Conservation (phyloP, 2,888 invertebrate species). For the Alloscopus bannaensis region DNA sequence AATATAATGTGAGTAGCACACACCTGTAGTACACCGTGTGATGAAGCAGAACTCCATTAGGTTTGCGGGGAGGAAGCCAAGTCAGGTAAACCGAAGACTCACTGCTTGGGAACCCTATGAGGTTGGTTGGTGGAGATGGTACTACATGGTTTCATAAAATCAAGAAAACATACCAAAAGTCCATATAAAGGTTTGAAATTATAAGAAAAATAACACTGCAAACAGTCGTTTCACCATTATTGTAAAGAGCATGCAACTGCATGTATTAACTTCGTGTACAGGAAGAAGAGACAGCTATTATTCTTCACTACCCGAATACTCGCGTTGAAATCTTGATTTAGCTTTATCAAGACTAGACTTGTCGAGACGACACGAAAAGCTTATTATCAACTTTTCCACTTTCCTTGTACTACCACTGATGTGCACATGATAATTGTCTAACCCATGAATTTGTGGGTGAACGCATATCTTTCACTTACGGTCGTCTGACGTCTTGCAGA, state of each 20-base stretch:
- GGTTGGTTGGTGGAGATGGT: constrained; percentile 69
- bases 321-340: too few relatives aligned
- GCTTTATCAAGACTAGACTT: too few relatives aligned
- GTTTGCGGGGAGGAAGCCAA: constrained; percentile 68
- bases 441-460: too few relatives aligned
- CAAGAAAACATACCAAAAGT: constrained; percentile 23
- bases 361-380: too few relatives aligned
- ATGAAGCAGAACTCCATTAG: constrained; percentile 70
- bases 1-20: constrained; percentile 6
- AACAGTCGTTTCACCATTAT: background rate
- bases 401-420: too few relatives aligned
- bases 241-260: background rate
- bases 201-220: constrained; percentile 6
- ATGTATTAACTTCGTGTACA: background rate
- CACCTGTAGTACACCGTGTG: constrained; percentile 72
- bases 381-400: too few relatives aligned
- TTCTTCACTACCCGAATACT: too few relatives aligned
- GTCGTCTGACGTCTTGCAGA: constrained; percentile 72
- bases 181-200: too few relatives aligned
- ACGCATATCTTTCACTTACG: constrained; percentile 53
- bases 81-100: constrained; percentile 70
- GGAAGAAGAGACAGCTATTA: too few relatives aligned
- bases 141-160: constrained; percentile 60
- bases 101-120: constrained; percentile 69
- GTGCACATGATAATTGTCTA: too few relatives aligned